Evolutionary conservation across 2,113 vertebrate genomes (phyloP).

Genomic region (Mormoops blainvillei): DNA sequence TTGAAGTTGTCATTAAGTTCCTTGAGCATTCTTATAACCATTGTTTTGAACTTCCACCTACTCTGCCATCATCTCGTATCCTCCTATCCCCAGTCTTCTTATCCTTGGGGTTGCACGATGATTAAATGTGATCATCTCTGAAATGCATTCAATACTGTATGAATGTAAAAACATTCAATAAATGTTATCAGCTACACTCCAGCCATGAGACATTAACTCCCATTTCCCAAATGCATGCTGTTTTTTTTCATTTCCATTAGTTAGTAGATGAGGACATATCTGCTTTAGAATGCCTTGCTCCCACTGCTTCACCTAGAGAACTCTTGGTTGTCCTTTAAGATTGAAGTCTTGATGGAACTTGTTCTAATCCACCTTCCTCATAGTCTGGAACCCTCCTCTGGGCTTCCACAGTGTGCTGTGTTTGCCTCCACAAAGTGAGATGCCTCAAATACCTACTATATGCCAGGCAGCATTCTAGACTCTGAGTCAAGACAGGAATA

Average conservation of each 20-base stretch:
- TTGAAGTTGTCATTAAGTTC: not conserved
- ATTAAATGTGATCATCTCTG: not conserved
- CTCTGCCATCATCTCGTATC: not conserved
- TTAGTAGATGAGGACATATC: not conserved
- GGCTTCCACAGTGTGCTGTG: not conserved
- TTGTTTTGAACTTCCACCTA: not conserved
- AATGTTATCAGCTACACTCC: not conserved
- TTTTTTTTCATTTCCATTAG: not conserved
- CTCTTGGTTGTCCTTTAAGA: not conserved
- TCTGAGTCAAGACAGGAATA: conserved; percentile 22
- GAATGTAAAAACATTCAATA: not conserved
- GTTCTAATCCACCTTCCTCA: not conserved
- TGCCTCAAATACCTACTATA: not conserved
- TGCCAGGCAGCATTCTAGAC: not conserved
- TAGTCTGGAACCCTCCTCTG: not conserved
- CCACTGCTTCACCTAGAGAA: not conserved
- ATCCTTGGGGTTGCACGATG: not conserved
- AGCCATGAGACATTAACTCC: not conserved
- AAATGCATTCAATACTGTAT: not conserved
- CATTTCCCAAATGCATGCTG: not conserved
- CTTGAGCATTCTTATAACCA: not conserved
- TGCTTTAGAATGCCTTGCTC: conserved; percentile 27
- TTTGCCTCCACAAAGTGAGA: not conserved
- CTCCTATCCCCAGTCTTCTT: not conserved
- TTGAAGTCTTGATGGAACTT: not conserved